Base-by-base conservation (phyloP, 2,888 invertebrate species). In the Cryptosula pallasiana region DNA sequence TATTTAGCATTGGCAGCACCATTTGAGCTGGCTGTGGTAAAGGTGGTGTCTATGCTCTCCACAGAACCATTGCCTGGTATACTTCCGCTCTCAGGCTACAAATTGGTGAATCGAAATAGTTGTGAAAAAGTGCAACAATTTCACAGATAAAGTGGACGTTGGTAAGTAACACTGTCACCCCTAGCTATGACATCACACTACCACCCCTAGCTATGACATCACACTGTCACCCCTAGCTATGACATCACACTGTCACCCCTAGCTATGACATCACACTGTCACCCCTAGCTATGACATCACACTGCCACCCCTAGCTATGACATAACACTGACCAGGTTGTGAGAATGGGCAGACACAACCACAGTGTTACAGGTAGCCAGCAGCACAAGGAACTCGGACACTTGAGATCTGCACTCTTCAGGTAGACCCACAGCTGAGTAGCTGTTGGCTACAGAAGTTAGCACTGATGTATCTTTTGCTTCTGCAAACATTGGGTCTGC, bases 281-380 rank as follows among this genome's bases (percentile, higher is more conserved):
- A n/a, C n/a, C n/a, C n/a, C n/a, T n/a, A n/a, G n/a, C n/a, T n/a
- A n/a, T n/a, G n/a, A n/a, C n/a, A n/a, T n/a, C n/a, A n/a, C n/a
- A n/a, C n/a, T n/a, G n/a, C n/a, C n/a, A n/a, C n/a, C n/a, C n/a
- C n/a, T n/a, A n/a, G n/a, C n/a, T n/a, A n/a, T n/a, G n/a, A n/a
- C n/a, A n/a, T n/a, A 13, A 45, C 20, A 45, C 45, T 5, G 9
- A 45, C 45, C 9, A 63, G 63, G 71, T 78, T 77, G 72, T 80
- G 81, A 3, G 78, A 74, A 82, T 92, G 91, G 71, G 90, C 89
- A 76, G 94, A 92, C 71, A 97, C 96, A 72, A 97, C 92, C 5
- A 98, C 97, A 0, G 97, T 97, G 86, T 98, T 98, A 86, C 98
- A 98, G 74, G 96, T 89, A 23, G 97, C 92, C 84, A 98, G 87